phyloP scores from a whole-genome alignment of 2,797 vertebrate genomes.

The Alauda arvensis region DNA sequence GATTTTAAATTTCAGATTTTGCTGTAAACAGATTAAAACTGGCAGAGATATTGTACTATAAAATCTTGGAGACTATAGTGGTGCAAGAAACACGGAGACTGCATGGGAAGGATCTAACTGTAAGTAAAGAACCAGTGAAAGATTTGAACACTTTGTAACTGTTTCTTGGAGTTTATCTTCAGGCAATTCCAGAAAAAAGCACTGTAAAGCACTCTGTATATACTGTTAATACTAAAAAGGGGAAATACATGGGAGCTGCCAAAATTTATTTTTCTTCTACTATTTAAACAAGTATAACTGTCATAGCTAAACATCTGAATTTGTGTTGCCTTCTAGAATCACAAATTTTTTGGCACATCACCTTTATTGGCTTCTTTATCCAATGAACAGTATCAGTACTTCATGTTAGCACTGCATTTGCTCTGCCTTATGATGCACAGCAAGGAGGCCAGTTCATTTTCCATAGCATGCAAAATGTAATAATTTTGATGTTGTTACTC shows the following conservation, averaged over 20 bases:
- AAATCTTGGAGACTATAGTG: conserved; percentile 92
- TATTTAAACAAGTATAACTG: neutral
- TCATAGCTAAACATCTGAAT: neutral
- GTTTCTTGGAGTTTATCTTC: neutral
- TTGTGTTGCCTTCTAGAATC: neutral
- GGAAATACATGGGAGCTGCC: neutral
- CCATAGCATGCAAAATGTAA: neutral
- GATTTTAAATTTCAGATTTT: conserved; percentile 82
- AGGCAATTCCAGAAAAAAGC: neutral
- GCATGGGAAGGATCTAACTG: conserved; percentile 93
- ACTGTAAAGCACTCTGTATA: neutral
- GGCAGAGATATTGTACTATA: conserved; percentile 95
- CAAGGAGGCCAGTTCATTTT: neutral
- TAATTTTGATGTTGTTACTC: neutral
- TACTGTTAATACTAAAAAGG: neutral
- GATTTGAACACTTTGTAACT: neutral
- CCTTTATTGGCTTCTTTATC: neutral
- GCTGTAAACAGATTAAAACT: conserved; percentile 91
- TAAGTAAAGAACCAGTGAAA: conserved; percentile 66
- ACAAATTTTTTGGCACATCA: neutral
- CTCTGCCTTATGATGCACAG: neutral
- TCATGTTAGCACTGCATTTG: neutral
- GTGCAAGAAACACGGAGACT: conserved; percentile 86
- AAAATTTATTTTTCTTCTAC: neutral
- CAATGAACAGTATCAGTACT: neutral